Conservation (phyloP, 1,140 invertebrate species). For the Meloidogyne chitwoodi region DNA sequence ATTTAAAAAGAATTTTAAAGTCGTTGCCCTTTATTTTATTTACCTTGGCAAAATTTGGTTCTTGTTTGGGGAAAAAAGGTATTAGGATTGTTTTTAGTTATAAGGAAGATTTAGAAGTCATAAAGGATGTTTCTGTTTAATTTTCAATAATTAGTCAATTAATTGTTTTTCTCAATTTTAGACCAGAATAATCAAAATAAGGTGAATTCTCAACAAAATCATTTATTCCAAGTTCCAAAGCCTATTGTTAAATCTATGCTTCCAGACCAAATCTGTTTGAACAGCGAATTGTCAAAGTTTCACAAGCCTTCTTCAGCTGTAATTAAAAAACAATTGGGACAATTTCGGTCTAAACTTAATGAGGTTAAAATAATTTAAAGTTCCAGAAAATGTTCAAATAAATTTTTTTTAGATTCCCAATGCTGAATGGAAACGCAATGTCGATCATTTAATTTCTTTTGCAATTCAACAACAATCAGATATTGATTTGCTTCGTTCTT, state of each 20-base stretch:
- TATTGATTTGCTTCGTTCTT: background rate
- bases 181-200: background rate
- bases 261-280: background rate
- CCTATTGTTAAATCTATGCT: background rate
- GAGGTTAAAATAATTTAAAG: no score
- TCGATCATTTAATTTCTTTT: background rate
- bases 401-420: background rate
- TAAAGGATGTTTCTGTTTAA: no score
- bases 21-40: no score
- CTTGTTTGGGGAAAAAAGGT: no score
- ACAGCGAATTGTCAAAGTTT: background rate
- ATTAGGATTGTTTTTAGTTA: no score
- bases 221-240: background rate
- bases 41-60: no score
- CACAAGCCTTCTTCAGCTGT: background rate
- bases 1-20: no score
- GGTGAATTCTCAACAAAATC: background rate
- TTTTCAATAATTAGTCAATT: no score
- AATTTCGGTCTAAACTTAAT: background rate
- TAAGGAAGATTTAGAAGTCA: no score
- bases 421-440: background rate
- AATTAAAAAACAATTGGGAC: background rate
- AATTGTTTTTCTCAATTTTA: background rate
- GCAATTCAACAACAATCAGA: background rate
- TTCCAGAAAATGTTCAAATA: no score